Evolutionary conservation across 2,797 vertebrate species (phyloP).

Genomic region (Oceanodroma leucorhoa): DNA sequence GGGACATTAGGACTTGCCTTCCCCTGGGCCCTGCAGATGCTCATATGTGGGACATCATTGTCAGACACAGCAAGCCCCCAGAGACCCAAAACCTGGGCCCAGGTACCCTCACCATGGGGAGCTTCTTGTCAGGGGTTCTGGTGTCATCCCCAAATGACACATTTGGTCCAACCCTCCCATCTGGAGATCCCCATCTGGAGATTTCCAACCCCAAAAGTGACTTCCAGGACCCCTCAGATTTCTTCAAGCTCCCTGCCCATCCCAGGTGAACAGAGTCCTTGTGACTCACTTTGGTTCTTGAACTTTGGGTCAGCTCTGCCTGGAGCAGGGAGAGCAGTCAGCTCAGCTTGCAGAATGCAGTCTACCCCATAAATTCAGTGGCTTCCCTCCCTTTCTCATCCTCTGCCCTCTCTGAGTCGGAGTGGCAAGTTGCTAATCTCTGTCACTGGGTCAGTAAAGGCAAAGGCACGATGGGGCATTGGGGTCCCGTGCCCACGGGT

Average conservation of each 20-base stretch:
- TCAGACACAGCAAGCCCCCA: neutral
- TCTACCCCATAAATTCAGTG: no score
- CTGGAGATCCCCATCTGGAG: neutral
- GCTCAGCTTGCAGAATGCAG: neutral
- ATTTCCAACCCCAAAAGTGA: neutral
- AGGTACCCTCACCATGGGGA: no score
- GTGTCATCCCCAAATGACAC: neutral
- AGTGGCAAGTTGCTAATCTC: neutral
- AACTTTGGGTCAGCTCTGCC: neutral
- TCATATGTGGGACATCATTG: neutral
- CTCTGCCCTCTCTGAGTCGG: neutral
- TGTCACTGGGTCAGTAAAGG: neutral
- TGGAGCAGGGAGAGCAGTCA: neutral
- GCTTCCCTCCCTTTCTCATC: neutral
- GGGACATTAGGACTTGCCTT: neutral
- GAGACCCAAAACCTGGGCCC: neutral
- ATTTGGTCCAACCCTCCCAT: neutral
- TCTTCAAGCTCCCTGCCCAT: neutral
- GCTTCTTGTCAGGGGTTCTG: neutral
- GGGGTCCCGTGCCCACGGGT: neutral
- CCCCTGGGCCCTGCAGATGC: neutral
- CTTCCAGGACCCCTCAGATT: neutral
- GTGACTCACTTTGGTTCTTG: neutral
- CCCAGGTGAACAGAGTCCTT: neutral
- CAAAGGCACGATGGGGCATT: rapidly evolving